Evolutionary conservation across 2,797 vertebrate genomes (phyloP).

Genomic region (Catamblyrhynchus diadema): DNA sequence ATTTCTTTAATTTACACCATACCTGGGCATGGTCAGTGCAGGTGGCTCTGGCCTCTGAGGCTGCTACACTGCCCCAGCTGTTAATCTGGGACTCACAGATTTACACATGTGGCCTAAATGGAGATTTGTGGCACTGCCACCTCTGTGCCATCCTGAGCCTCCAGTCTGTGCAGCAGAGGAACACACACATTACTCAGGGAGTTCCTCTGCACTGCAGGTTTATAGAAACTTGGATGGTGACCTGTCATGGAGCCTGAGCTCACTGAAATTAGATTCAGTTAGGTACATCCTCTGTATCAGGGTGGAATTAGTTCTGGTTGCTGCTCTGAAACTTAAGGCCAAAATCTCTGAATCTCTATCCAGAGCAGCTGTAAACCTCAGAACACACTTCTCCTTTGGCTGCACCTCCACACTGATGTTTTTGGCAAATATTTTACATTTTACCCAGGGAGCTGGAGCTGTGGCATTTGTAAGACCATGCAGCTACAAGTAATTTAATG

Average conservation of each 20-base stretch:
- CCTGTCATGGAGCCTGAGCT: neutral
- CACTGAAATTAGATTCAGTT: neutral
- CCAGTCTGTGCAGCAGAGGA: neutral
- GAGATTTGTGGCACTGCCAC: slow-evolving; percentile 57
- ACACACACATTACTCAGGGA: neutral
- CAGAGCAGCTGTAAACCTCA: neutral
- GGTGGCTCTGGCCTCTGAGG: neutral
- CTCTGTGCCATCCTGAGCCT: neutral
- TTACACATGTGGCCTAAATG: neutral
- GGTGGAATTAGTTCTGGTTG: neutral
- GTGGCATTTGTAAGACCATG: neutral
- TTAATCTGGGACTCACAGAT: neutral
- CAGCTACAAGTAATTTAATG: neutral
- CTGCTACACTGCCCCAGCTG: neutral
- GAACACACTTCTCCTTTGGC: neutral
- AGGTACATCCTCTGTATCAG: neutral
- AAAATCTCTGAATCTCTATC: neutral
- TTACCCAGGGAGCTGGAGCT: neutral
- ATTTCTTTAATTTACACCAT: neutral
- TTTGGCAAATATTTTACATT: neutral
- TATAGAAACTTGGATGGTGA: neutral
- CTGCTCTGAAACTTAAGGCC: neutral
- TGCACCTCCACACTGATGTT: neutral
- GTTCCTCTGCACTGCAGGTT: neutral
- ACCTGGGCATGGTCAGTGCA: neutral